Conservation (phyloP, 2,888 invertebrate species). For the Anthophora plumipes region DNA sequence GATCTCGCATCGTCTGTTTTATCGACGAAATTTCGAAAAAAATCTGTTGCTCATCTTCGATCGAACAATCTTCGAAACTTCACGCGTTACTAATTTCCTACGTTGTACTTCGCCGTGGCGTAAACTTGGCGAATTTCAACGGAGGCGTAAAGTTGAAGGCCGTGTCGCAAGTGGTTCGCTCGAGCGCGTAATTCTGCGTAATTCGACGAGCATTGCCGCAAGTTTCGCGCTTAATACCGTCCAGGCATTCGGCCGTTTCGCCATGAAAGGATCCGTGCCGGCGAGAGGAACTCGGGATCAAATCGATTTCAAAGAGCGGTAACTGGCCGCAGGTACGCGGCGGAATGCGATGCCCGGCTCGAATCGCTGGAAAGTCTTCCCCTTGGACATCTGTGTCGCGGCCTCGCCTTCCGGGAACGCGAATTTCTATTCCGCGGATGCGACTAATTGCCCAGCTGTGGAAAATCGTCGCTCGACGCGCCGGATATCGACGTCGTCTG, state of each 20-base stretch:
- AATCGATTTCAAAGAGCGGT: constrained; percentile 64
- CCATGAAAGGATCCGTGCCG: constrained; percentile 58
- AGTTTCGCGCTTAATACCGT: constrained; percentile 44
- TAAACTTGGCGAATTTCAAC: background rate
- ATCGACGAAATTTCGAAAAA: too few relatives aligned
- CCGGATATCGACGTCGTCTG: background rate
- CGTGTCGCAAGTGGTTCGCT: constrained; percentile 35
- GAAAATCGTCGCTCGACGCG: constrained; percentile 23
- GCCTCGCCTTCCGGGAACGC: constrained; percentile 60
- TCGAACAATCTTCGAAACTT: too few relatives aligned
- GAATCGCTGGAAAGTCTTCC: constrained; percentile 57
- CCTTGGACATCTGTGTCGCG: constrained; percentile 46
- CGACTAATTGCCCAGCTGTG: constrained; percentile 41
- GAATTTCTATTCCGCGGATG: constrained; percentile 67
- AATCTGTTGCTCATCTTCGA: too few relatives aligned
- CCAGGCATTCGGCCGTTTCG: constrained; percentile 56
- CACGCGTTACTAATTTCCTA: too few relatives aligned
- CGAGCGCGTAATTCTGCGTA: constrained; percentile 6
- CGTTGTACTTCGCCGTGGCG: background rate
- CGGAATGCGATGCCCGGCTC: constrained; percentile 55
- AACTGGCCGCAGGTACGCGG: constrained; percentile 52
- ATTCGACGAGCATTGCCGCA: constrained; percentile 8
- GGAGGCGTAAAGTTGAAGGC: constrained; percentile 55
- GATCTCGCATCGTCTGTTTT: too few relatives aligned
- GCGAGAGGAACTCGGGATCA: constrained; percentile 46